Evolutionary conservation across 2,797 vertebrate genomes (phyloP).

Genomic region (Muraenolepis orangiensis): DNA sequence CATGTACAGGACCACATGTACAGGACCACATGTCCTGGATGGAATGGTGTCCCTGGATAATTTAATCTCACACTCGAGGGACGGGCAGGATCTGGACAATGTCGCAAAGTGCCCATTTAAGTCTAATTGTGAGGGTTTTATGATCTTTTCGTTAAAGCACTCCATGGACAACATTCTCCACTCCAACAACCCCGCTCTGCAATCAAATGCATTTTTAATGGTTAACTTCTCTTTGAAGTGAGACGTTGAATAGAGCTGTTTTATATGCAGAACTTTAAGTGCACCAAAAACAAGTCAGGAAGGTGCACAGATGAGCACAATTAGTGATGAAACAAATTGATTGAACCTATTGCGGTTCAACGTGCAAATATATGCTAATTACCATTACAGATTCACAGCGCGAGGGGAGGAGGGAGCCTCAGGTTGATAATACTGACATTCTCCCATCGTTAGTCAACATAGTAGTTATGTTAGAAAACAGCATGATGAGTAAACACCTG

Average conservation of each 20-base stretch:
- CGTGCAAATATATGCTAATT: not conserved
- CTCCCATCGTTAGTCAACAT: no score
- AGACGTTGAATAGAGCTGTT: not conserved
- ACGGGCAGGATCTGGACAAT: not conserved
- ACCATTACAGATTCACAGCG: not conserved
- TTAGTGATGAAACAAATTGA: not conserved
- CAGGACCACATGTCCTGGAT: not conserved
- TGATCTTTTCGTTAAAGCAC: not conserved
- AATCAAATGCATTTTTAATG: not conserved
- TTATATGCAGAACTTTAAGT: not conserved
- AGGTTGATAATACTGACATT: not conserved
- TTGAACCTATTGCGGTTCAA: not conserved
- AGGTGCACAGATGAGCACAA: not conserved
- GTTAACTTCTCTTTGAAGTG: not conserved
- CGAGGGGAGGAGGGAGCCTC: not conserved
- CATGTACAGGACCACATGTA: not conserved
- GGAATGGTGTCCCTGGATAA: not conserved
- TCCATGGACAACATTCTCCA: not conserved
- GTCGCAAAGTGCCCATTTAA: not conserved
- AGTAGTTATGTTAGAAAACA: no score
- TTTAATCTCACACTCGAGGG: not conserved
- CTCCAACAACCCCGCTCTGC: not conserved
- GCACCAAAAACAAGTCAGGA: not conserved
- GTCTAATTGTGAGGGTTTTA: not conserved
- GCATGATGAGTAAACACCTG: no score